A percentile compares a stretch with the other conserved stretches of the same genome.
phyloP scores from a whole-genome alignment of 1,140 invertebrate genomes.

The Cotesia chilonis region DNA sequence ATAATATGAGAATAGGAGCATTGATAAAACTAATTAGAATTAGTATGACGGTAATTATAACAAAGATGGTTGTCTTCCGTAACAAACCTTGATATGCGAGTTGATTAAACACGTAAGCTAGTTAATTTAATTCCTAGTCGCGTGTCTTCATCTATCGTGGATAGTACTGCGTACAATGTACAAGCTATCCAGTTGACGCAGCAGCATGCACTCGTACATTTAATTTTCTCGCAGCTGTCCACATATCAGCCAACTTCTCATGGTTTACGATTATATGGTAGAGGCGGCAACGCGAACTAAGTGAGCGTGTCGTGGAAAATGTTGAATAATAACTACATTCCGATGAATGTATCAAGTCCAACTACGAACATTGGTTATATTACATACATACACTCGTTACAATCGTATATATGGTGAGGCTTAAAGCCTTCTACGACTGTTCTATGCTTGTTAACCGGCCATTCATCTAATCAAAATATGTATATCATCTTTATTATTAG shows the following conservation, averaged over 20 bases:
- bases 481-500: background rate
- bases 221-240: slow-evolving; percentile 44
- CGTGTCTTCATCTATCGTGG: slow-evolving; percentile 6
- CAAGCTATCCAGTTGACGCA: slow-evolving; percentile 30
- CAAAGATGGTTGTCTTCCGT: slow-evolving; percentile 2
- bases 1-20: background rate
- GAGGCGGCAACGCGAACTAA: slow-evolving; percentile 39
- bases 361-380: slow-evolving; percentile 25
- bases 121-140: slow-evolving; percentile 25
- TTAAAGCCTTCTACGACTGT: slow-evolving; percentile 5
- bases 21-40: background rate
- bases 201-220: slow-evolving; percentile 12
- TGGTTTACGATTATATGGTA: background rate
- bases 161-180: background rate
- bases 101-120: slow-evolving; percentile 16
- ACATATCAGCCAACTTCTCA: slow-evolving; percentile 47
- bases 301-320: slow-evolving; percentile 49
- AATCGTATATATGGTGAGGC: slow-evolving; percentile 41
- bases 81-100: background rate
- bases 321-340: slow-evolving; percentile 56
- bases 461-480: slow-evolving; percentile 12
- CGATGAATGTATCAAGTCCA: slow-evolving; percentile 30
- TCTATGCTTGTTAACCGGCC: slow-evolving; percentile 15
- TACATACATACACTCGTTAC: slow-evolving; percentile 13
- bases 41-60: slow-evolving; percentile 1